phyloP scores from a whole-genome alignment of 2,113 vertebrate genomes.

The Cyprinodon brontotheroides region DNA sequence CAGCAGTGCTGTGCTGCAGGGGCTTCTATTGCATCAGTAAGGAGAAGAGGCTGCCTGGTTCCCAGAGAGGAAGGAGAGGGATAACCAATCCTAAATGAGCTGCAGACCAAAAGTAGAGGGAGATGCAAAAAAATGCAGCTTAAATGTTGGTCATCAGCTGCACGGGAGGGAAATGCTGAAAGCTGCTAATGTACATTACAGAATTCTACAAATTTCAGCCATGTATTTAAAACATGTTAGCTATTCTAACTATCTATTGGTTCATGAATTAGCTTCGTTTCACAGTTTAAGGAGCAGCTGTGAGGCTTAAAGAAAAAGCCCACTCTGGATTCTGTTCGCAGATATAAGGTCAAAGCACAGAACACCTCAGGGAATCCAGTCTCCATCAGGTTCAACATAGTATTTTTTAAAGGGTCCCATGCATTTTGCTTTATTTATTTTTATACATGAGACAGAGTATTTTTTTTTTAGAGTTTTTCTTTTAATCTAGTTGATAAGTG shows the following conservation, averaged over 20 bases:
- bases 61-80: constrained; percentile 47
- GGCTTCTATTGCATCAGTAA: constrained; percentile 65
- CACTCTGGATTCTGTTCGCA: not conserved
- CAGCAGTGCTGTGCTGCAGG: constrained; percentile 55
- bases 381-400: not conserved
- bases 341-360: not conserved
- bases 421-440: too few relatives aligned
- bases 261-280: not conserved
- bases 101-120: constrained; percentile 33
- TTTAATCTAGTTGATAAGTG: not conserved
- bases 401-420: not conserved
- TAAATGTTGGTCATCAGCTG: constrained; percentile 21
- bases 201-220: not conserved
- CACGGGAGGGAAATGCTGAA: constrained; percentile 2
- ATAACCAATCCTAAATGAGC: constrained; percentile 57
- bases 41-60: constrained; percentile 44
- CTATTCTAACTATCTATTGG: not conserved
- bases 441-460: too few relatives aligned
- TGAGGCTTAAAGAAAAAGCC: not conserved
- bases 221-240: not conserved
- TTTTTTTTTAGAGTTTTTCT: not conserved
- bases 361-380: not conserved
- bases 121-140: not conserved
- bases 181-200: not conserved
- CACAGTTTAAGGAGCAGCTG: not conserved